phyloP scores from a whole-genome alignment of 2,888 invertebrate genomes.

The Luperina nickerlii region DNA sequence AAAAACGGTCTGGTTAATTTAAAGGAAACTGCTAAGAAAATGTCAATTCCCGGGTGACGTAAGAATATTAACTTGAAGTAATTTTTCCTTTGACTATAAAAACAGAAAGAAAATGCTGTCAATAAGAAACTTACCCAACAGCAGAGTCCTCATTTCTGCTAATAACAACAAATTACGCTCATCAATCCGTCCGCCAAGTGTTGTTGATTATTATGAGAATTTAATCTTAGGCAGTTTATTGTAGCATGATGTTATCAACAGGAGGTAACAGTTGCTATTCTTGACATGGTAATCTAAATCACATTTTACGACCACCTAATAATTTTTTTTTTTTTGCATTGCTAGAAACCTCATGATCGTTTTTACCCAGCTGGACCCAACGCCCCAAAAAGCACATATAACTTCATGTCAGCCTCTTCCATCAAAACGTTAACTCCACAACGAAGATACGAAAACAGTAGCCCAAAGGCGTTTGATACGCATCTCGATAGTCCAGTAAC shows the following conservation, averaged over 20 bases:
- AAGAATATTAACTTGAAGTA: not conserved
- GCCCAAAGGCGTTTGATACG: constrained; percentile 87
- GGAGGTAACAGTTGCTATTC: not conserved
- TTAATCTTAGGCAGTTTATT: not conserved
- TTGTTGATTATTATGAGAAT: not conserved
- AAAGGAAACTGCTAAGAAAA: not conserved
- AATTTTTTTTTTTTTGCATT: no score
- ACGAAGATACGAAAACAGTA: constrained; percentile 84
- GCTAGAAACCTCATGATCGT: no score
- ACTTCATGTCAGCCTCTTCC: constrained; percentile 61
- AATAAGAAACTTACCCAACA: not conserved
- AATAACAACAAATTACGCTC: not conserved
- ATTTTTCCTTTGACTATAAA: not conserved
- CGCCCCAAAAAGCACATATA: not conserved
- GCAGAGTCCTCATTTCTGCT: not conserved
- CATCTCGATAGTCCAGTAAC: constrained; percentile 86
- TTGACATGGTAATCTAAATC: not conserved
- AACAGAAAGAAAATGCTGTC: not conserved
- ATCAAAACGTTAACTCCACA: constrained; percentile 67
- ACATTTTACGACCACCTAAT: not conserved
- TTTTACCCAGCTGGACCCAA: not conserved
- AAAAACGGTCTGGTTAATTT: not conserved
- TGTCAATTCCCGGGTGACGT: no score
- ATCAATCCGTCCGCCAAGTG: not conserved
- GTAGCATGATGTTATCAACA: not conserved